Conservation (phyloP, 2,888 invertebrate species). For the Rhagonycha lutea region DNA sequence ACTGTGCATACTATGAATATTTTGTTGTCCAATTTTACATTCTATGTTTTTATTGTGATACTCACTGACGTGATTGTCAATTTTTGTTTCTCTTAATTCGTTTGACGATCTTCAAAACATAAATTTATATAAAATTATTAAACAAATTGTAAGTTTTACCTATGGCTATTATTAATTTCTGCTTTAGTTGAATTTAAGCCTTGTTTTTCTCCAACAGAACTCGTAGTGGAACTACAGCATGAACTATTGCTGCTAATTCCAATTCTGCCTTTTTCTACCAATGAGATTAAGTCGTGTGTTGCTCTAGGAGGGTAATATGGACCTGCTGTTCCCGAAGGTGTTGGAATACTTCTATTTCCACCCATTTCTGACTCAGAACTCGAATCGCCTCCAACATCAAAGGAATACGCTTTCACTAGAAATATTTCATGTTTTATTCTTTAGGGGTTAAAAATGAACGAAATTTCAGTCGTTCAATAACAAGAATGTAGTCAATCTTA, state of each 20-base stretch:
- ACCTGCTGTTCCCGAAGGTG: slow-evolving; percentile 54
- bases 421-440: not conserved
- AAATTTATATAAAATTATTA: not conserved
- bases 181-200: slow-evolving; percentile 44
- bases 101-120: slow-evolving; percentile 34
- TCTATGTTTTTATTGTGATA: slow-evolving; percentile 44
- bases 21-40: slow-evolving; percentile 45
- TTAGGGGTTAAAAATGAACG: not conserved
- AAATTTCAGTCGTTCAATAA: not conserved
- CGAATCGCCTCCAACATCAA: slow-evolving; percentile 65
- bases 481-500: not conserved
- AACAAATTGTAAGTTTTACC: slow-evolving; percentile 5
- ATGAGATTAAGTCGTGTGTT: slow-evolving; percentile 55
- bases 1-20: slow-evolving; percentile 60
- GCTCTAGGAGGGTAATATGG: slow-evolving; percentile 50
- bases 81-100: slow-evolving; percentile 65
- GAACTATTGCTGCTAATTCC: slow-evolving; percentile 57
- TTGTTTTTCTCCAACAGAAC: slow-evolving; percentile 56
- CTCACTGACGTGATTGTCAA: slow-evolving; percentile 59
- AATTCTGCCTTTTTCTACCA: slow-evolving; percentile 59
- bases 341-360: slow-evolving; percentile 41
- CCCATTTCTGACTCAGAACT: slow-evolving; percentile 76
- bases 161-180: slow-evolving; percentile 38
- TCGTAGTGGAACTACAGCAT: slow-evolving; percentile 60
- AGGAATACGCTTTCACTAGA: slow-evolving; percentile 62